Base-by-base conservation (phyloP, 2,888 invertebrate genomes). In the Harpalus rufipes region DNA sequence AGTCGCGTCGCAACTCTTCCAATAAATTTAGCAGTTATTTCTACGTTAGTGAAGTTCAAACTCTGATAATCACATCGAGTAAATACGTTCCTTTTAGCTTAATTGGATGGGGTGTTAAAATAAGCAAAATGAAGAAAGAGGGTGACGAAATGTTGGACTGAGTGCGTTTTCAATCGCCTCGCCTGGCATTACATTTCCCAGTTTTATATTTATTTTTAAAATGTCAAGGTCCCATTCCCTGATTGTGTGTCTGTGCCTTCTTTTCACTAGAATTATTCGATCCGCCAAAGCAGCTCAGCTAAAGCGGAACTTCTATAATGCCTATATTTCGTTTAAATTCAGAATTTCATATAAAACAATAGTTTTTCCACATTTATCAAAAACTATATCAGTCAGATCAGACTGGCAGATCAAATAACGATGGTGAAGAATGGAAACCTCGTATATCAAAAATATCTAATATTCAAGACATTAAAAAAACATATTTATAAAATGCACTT, bases 101-200 rank as follows among this genome's bases (percentile, higher is more conserved):
- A 81, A 81, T 65, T 81, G 81, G 44, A 81, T 81, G 81, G 81
- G 44, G 81, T 63, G 81, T 51, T 81, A 81, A 81, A 81, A 81
- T 81, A 81, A 81, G 80, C 63, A 81, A 81, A 81, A 81, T 81
- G 81, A 81, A 81, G 65, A 81, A 81, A 63, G 39, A 63, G 39
- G 81, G 18, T 25, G 78, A 56, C 21, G 58, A 25, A 21, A 51
- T 51, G 44, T 12, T 12, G 44, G 44, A 51, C 12, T 79, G 44
- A 12, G 44, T 51, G 44, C 8, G 44, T 51, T 78, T 32, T 41
- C 44, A 51, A 39, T 41, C 41, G 41, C 51, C 68, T 25, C 41
- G 41, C 51, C 68, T 25, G 21, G 68, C 61, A 16, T 61, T 61
- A 21, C 61, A 16, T 61, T 61, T 16, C 61, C 61, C 7, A 18